Evolutionary conservation across 2,113 vertebrate species (phyloP).

Genomic region (Takifugu flavidus): DNA sequence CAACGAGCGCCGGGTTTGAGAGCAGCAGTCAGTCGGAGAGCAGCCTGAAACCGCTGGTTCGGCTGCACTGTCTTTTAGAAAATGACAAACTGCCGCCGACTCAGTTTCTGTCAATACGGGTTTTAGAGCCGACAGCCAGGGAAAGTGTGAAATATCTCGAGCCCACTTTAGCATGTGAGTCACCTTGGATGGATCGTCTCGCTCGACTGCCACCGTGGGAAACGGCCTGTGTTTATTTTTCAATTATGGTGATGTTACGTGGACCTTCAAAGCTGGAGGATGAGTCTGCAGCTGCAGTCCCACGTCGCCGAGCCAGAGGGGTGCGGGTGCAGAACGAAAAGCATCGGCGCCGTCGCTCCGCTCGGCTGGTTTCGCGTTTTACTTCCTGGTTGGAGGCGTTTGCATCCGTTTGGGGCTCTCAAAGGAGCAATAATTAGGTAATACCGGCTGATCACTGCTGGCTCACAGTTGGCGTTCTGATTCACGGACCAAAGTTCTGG

Average conservation of each 20-base stretch:
- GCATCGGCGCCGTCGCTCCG: neutral
- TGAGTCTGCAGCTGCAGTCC: conserved; percentile 22
- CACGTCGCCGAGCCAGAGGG: neutral
- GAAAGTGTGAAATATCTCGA: conserved; percentile 40
- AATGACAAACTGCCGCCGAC: conserved; percentile 29
- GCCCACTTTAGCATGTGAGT: conserved; percentile 53
- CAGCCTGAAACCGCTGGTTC: conserved; percentile 21
- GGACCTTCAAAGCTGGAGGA: conserved; percentile 17
- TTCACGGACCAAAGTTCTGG: neutral
- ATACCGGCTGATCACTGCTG: neutral
- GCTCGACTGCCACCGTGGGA: conserved; percentile 45
- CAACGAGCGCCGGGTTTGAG: conserved; percentile 2
- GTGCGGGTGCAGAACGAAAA: neutral
- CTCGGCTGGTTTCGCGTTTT: neutral
- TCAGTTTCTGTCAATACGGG: conserved; percentile 35
- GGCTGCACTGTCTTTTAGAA: conserved; percentile 22
- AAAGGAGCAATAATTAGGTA: neutral
- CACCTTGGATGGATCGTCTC: conserved; percentile 49
- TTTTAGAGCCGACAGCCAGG: conserved; percentile 39
- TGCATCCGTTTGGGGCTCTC: neutral
- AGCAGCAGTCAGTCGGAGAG: conserved; percentile 4
- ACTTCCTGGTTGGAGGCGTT: neutral
- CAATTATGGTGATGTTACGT: conserved; percentile 20
- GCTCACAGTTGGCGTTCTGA: neutral
- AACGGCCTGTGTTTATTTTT: conserved; percentile 17